Conservation (phyloP, 2,888 invertebrate species). For the Harpalus rufipes region DNA sequence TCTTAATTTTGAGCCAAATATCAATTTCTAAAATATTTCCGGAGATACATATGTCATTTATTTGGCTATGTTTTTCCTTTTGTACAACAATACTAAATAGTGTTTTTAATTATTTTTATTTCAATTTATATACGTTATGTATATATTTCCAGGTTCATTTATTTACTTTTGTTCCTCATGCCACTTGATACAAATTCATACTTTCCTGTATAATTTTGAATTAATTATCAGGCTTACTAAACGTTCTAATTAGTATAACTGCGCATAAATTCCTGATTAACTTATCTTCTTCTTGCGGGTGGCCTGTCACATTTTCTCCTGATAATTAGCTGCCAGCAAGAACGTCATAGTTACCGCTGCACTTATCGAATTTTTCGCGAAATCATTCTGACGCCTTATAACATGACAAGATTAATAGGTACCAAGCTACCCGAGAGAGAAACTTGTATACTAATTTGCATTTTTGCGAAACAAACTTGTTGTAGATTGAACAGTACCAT, state of each 20-base stretch:
- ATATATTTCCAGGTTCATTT: too few species aligned
- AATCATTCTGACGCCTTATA: slow-evolving; percentile 12
- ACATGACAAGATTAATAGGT: slow-evolving; percentile 46
- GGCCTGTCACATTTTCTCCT: slow-evolving; percentile 15
- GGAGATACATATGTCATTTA: too few species aligned
- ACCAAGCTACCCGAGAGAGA: slow-evolving; percentile 1
- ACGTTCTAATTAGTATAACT: not conserved
- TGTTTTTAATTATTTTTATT: too few species aligned
- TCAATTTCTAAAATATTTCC: too few species aligned
- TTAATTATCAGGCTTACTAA: not conserved
- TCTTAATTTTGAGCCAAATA: too few species aligned
- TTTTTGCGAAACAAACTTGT: not conserved
- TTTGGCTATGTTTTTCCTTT: too few species aligned
- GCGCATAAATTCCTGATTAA: slow-evolving; percentile 4
- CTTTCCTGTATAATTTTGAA: too few species aligned
- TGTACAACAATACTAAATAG: too few species aligned
- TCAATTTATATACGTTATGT: too few species aligned
- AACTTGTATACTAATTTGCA: slow-evolving; percentile 16
- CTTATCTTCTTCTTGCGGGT: slow-evolving; percentile 10
- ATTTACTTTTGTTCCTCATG: too few species aligned
- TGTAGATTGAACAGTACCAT: not conserved
- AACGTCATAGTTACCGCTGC: slow-evolving; percentile 25
- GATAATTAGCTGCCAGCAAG: slow-evolving; percentile 20
- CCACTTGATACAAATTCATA: too few species aligned
- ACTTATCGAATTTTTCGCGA: slow-evolving; percentile 45